Percentiles rank a stretch among this genome's conserved stretches.
Conservation (phyloP, 2,888 invertebrate genomes). For the Pachymerium ferrugineum region DNA sequence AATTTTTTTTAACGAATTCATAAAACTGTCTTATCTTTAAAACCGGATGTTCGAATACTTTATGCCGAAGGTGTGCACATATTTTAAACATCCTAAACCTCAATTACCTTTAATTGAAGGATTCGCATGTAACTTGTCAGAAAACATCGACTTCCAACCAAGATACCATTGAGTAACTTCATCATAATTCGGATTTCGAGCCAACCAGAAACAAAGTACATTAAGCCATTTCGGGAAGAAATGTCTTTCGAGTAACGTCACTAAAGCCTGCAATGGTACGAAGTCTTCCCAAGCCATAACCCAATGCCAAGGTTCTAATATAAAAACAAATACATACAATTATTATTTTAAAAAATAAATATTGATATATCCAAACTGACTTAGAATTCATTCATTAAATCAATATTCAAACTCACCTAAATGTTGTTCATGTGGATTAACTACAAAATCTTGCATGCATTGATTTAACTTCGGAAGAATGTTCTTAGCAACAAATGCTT, state of each 20-base stretch:
- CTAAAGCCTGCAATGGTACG: slow-evolving; percentile 69
- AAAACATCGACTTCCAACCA: slow-evolving; percentile 57
- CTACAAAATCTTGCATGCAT: slow-evolving; percentile 57
- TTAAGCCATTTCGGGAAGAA: slow-evolving; percentile 91
- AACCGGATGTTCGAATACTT: no score
- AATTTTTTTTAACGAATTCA: neutral
- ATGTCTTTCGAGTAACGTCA: slow-evolving; percentile 72
- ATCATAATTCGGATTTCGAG: slow-evolving; percentile 79
- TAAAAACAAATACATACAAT: slow-evolving; percentile 34
- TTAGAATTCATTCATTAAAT: no score
- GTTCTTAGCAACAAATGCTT: slow-evolving; percentile 75
- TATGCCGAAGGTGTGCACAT: no score
- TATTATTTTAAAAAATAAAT: slow-evolving; percentile 26
- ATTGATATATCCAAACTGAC: no score
- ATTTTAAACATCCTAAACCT: no score
- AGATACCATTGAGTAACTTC: slow-evolving; percentile 84
- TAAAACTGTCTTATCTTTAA: no score
- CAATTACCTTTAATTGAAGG: slow-evolving; percentile 54
- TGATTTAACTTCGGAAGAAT: slow-evolving; percentile 82
- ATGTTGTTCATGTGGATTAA: slow-evolving; percentile 68
- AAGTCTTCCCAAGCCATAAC: slow-evolving; percentile 90
- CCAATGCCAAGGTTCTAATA: slow-evolving; percentile 83
- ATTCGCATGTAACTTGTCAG: slow-evolving; percentile 52
- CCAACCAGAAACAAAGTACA: slow-evolving; percentile 68
- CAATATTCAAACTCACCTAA: slow-evolving; percentile 51